phyloP scores from a whole-genome alignment of 2,888 invertebrate genomes.

The Azorinus chamasolen region DNA sequence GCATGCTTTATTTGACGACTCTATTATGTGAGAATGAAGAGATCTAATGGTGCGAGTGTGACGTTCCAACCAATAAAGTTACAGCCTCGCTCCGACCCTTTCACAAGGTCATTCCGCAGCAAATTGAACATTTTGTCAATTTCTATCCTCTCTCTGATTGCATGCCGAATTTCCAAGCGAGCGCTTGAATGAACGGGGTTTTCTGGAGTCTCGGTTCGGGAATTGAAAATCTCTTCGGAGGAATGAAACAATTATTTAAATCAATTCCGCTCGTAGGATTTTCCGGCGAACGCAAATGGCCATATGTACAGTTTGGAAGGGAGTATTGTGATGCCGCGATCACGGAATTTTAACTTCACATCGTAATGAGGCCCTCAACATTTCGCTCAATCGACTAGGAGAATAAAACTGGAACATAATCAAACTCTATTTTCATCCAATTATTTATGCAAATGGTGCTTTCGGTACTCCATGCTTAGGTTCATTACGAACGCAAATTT shows the following conservation, averaged over 20 bases:
- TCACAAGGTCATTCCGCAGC: slow-evolving; percentile 16
- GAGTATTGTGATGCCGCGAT: slow-evolving; percentile 17
- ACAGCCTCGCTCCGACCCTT: slow-evolving; percentile 5
- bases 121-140: slow-evolving; percentile 60
- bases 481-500: slow-evolving; percentile 53
- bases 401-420: slow-evolving; percentile 55
- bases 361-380: slow-evolving; percentile 31
- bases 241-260: slow-evolving; percentile 71
- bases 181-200: slow-evolving; percentile 54
- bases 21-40: slow-evolving; percentile 33
- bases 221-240: slow-evolving; percentile 61
- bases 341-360: slow-evolving; percentile 16
- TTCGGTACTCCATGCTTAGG: slow-evolving; percentile 3
- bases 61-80: slow-evolving; percentile 30
- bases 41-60: slow-evolving; percentile 32
- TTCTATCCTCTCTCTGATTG: slow-evolving; percentile 50
- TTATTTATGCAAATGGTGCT: slow-evolving; percentile 73
- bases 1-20: slow-evolving; percentile 44
- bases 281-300: slow-evolving; percentile 57
- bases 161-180: slow-evolving; percentile 49
- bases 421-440: slow-evolving; percentile 72
- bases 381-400: slow-evolving; percentile 36
- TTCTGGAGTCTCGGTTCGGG: slow-evolving; percentile 51
- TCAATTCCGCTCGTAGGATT: slow-evolving; percentile 70
- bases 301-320: slow-evolving; percentile 51